Base-by-base conservation (phyloP, 2,888 invertebrate species). In the Lasius fuliginosus region DNA sequence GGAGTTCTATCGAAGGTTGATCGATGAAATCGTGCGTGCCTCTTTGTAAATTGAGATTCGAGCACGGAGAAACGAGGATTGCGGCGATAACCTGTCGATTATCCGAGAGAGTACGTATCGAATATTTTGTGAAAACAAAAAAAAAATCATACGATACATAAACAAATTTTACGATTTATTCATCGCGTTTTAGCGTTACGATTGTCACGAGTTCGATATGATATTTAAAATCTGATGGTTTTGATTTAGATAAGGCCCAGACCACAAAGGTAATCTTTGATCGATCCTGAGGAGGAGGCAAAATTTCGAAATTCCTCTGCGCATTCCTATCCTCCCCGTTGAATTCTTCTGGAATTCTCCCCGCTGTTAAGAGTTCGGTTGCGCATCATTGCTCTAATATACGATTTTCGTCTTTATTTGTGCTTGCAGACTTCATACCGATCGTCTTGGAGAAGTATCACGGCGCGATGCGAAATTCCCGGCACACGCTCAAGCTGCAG, bases 351-450 rank as follows among this genome's bases (percentile, higher is more conserved):
- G 58, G 64, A 74, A 62, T 75, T 58, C 4, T 65, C 60, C 8
- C 15, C 23, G 65, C 42, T 42, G 23, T 40, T 60, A 40, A 42
- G 56, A 64, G 67, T 67, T 56, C 67, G 62, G 67, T 64, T 62
- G 75, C 81, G 68, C 74, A 67, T 68, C 65, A 62, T 56, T 68
- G 60, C 58, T 86, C 83, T 89, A 90, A 90, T 73, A 64, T 82
- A 75, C 82, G 65, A 60, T 33, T 68, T 27, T 86, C 76, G 65
- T 88, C 79, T 84, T 40, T 86, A 87, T 90, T 89, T 92, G 33
- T 92, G 92, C 65, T 93, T 92, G 62, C 93, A 93, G 93, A 91
- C 30, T 92, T 89, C 84, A 86, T 84, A 40, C 90, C 89, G 68
- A 85, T 91, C 62, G 56, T 90, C 30, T 75, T 90, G 74, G 88